phyloP scores from a whole-genome alignment of 2,797 vertebrate genomes.

The Bryconaethiops microstoma region DNA sequence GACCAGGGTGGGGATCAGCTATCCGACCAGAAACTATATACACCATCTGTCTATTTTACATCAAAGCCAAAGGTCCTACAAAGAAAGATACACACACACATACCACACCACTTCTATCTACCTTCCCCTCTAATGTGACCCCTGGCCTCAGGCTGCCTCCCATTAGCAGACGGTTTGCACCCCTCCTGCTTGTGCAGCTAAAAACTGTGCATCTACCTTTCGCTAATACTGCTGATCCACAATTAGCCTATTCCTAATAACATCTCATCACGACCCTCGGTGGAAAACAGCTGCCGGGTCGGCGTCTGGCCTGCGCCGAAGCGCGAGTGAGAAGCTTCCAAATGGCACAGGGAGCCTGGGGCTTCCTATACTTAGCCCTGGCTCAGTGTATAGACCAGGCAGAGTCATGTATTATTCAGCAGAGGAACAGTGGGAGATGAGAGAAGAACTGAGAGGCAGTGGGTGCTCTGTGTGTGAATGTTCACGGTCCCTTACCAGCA shows the following conservation, averaged over 20 bases:
- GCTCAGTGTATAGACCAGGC: slow-evolving; percentile 4
- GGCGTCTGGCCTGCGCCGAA: background rate
- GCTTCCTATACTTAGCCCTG: slow-evolving; percentile 44
- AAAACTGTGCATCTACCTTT: background rate
- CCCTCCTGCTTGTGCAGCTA: background rate
- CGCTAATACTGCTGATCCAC: slow-evolving; percentile 20
- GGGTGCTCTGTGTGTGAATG: slow-evolving; percentile 8
- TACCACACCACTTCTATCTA: background rate
- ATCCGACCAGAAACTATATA: too few relatives aligned
- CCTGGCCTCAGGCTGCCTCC: background rate
- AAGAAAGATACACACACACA: background rate
- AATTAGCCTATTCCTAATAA: slow-evolving; percentile 41
- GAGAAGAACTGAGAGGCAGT: background rate
- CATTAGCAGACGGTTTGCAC: slow-evolving; percentile 10
- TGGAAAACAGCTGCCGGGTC: slow-evolving; percentile 44
- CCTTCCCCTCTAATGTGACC: background rate
- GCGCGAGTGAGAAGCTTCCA: slow-evolving; percentile 36
- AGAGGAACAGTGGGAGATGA: slow-evolving; percentile 3
- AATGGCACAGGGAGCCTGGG: slow-evolving; percentile 13
- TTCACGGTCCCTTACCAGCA: slow-evolving; percentile 16
- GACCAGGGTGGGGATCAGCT: too few relatives aligned
- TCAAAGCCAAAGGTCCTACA: background rate
- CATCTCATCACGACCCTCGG: slow-evolving; percentile 38
- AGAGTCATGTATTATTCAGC: slow-evolving; percentile 35
- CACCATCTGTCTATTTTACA: background rate